These are phyloP conservation scores for Stegodyphus mimosarum DNA, from an alignment of 1,140 invertebrate species.

Conservation along the genomic window DNA sequence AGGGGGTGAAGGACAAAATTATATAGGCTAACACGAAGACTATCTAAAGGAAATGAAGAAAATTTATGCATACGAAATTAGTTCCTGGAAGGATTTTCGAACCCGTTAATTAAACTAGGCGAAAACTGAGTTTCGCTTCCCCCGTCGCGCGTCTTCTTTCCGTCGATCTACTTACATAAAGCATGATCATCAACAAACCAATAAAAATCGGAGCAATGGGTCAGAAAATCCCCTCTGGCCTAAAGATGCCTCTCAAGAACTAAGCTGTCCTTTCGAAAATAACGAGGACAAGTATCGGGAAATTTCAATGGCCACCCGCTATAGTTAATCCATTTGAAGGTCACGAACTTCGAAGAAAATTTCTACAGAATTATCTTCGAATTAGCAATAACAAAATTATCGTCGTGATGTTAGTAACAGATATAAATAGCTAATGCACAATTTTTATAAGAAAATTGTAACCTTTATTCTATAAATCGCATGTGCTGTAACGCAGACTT, in stretches of 20 bases:
- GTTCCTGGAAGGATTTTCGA: neutral
- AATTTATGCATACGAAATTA: neutral
- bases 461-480: too few species aligned
- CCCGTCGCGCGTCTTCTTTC: neutral
- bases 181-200: neutral
- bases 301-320: neutral
- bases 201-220: conserved; percentile 30
- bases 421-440: neutral
- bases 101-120: neutral
- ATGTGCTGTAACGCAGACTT: too few species aligned
- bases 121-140: neutral
- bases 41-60: neutral
- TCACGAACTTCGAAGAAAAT: neutral
- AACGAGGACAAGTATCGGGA: conserved; percentile 20
- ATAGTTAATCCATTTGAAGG: neutral
- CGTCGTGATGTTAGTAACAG: neutral
- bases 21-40: neutral
- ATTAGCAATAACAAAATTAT: neutral
- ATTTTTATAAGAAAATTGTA: too few species aligned
- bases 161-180: conserved; percentile 37
- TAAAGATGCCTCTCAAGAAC: neutral
- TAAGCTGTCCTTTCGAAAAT: neutral
- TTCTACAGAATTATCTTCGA: neutral
- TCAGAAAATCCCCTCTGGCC: conserved; percentile 40
- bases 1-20: neutral